Percentiles rank a stretch among this genome's conserved stretches.
Evolutionary conservation across 2,888 invertebrate genomes (phyloP).

Genomic region (Cryptosula pallasiana): DNA sequence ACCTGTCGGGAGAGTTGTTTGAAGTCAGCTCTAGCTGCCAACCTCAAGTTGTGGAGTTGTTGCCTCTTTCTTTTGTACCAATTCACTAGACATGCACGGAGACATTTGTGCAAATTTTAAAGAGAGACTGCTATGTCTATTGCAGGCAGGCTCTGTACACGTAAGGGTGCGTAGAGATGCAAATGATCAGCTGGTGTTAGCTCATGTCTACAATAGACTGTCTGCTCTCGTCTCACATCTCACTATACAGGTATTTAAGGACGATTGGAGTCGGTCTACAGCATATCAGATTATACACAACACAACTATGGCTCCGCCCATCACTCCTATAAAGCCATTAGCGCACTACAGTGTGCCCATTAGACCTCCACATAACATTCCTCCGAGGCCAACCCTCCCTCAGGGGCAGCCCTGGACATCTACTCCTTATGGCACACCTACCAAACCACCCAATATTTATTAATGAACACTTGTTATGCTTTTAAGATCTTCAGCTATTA

Average conservation of each 20-base stretch:
- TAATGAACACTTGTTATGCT: too few relatives aligned
- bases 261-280: conserved; percentile 53
- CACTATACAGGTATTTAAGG: conserved; percentile 60
- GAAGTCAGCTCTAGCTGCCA: too few relatives aligned
- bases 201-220: conserved; percentile 60
- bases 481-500: too few relatives aligned
- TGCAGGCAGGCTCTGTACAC: conserved; percentile 59
- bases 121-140: too few relatives aligned
- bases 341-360: background rate
- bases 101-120: too few relatives aligned
- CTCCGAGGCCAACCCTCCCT: background rate
- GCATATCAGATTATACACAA: conserved; percentile 35
- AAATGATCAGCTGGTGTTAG: conserved; percentile 61
- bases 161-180: conserved; percentile 62
- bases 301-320: conserved; percentile 16
- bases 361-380: background rate
- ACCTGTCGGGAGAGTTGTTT: too few relatives aligned
- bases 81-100: too few relatives aligned
- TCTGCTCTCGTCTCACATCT: conserved; percentile 59
- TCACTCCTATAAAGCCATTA: conserved; percentile 1
- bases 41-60: too few relatives aligned
- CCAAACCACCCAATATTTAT: background rate
- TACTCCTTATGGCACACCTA: conserved; percentile 4
- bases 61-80: too few relatives aligned
- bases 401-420: conserved; percentile 1